phyloP scores from a whole-genome alignment of 2,113 vertebrate genomes.

The Vulpes ferrilata region DNA sequence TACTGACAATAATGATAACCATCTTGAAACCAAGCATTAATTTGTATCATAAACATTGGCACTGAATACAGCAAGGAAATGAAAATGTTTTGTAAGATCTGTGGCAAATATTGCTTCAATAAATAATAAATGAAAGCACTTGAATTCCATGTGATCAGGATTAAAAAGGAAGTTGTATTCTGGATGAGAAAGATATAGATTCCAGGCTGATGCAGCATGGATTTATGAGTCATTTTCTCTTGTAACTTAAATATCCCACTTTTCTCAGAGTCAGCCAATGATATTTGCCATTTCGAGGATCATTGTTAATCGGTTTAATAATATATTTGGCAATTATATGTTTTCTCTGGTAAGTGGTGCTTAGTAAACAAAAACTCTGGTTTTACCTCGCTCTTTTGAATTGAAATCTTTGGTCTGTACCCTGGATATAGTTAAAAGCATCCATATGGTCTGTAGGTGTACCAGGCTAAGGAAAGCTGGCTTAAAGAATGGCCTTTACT shows the following conservation, averaged over 20 bases:
- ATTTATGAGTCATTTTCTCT: background rate
- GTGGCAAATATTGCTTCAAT: conserved; percentile 98
- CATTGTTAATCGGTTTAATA: background rate
- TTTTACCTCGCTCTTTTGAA: background rate
- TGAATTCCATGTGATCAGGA: conserved; percentile 97
- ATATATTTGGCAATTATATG: background rate
- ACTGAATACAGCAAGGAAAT: conserved; percentile 98
- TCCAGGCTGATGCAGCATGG: conserved; percentile 97
- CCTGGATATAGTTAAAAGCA: background rate
- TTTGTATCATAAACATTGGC: conserved; percentile 92
- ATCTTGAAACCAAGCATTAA: background rate
- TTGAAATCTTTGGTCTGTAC: background rate
- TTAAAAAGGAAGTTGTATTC: conserved; percentile 97
- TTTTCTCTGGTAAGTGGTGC: background rate
- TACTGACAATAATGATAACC: background rate
- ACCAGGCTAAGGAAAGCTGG: background rate
- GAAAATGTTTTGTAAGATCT: conserved; percentile 99
- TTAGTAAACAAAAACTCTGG: background rate
- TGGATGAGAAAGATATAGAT: conserved; percentile 95
- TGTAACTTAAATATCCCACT: background rate
- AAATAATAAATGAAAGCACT: conserved; percentile 97
- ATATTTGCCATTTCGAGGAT: background rate
- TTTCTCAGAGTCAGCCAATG: background rate
- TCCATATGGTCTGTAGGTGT: background rate
- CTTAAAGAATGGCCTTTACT: background rate